Evolutionary conservation across 2,797 vertebrate genomes (phyloP), one percentile per base, ranked within the genome.

Genomic region (Rhinogobio ventralis): DNA sequence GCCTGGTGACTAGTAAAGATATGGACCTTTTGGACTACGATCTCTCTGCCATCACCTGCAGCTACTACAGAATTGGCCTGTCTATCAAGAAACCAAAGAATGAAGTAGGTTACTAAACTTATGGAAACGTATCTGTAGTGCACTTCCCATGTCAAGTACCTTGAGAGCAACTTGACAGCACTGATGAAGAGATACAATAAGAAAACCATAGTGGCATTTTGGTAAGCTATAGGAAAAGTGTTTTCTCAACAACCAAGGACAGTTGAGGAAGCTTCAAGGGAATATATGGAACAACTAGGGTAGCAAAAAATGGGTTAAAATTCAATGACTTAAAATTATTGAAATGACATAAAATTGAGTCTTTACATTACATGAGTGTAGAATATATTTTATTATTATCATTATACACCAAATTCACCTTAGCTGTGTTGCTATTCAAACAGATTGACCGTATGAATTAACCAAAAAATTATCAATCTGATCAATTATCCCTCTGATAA

Each of bases 121-220:
- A 36, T 42, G 20, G 36, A n/a, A 68, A 68, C 20, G 20, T 23
- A 23, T 69, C 36, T 69, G 36, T 69, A 69, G 36, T 69, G 36
- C 36, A 42, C 36, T 69, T 69, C 11, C 36, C 67, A 42, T n/a
- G 67, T 42, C 67, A 42, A 69, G 30, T 39, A 57, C 51, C 30
- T 76, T n/a, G 20, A 53, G 30, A 57, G 51, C 10, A 75, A 20
- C 51, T 20, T 55, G 51, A 55, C 73, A 76, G 30, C 33, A n/a
- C 10, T 76, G 51, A 76, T 76, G 45, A 76, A 57, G 33, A 76
- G 30, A 2, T 76, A 57, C 11, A 76, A 76, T 39, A 76, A 55
- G 19, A 13, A 69, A 69, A 69, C 67, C 5, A 42, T 20, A 69
- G 67, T n/a, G 67, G 36, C 23, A n/a, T 69, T 42, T n/a, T 42